Evolutionary conservation across 2,888 invertebrate genomes (phyloP), one percentile per base, ranked within the genome.

Genomic region (Nebria brevicollis): DNA sequence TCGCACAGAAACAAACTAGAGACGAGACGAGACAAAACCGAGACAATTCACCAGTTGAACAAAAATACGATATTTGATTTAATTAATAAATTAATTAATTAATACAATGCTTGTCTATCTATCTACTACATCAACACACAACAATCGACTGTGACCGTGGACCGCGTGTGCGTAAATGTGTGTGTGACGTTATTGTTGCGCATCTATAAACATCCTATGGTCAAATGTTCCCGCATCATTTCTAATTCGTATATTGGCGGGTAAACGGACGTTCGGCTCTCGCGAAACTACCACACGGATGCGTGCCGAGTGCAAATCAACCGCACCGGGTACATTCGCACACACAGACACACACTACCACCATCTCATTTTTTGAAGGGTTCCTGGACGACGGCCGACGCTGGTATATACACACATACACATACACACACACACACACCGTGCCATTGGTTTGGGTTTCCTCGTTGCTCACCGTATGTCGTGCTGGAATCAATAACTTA

Each of bases 401-500:
- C 68, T 77, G 66, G 41, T 66, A 42, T 20, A 20, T 20, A 20
- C 20, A 20, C 20, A 20, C 20, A 20, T 20, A 20, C 20, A 20
- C 20, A 20, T 20, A 20, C 20, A 20, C 20, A 20, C 20, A 20
- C 20, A 20, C 20, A 20, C 20, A 20, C n/a, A 42, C 34, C 68
- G 34, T 42, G 68, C 42, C 66, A 41, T 68, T 41, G 68, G 68
- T 68, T 66, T 65, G 34, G 75, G 34, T 66, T 64, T 41, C 65
- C 41, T 68, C 79, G 77, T 77, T 77, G 74, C 77, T 73, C 77
- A 75, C 81, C 78, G 77, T 80, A 75, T 82, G 84, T 83, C 83
- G 85, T 84, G 84, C 82, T 83, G 83, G 83, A 84, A 84, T 84
- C 84, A 84, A 84, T 84, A 81, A 75, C 75, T 75, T 75, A 81